Evolutionary conservation across 2,113 vertebrate species (phyloP).

Genomic region (Tupaia tana): DNA sequence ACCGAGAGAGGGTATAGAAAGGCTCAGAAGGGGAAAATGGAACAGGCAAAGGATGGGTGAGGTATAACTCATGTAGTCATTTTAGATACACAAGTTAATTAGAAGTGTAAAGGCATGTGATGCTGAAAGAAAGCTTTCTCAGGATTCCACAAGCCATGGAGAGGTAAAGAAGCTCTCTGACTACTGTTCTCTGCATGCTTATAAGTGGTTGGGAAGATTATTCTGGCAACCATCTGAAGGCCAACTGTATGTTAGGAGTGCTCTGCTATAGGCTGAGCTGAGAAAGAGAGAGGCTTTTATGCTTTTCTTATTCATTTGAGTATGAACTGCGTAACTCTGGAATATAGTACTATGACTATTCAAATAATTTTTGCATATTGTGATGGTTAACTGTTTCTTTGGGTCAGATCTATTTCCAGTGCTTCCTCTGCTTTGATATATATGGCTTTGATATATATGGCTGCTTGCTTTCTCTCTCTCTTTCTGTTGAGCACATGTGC

Average conservation of each 20-base stretch:
- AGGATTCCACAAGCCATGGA: not conserved
- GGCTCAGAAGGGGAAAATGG: too few relatives aligned
- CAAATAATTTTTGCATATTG: not conserved
- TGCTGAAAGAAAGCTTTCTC: not conserved
- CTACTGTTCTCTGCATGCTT: too few relatives aligned
- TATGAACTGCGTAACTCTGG: not conserved
- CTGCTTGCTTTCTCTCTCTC: too few relatives aligned
- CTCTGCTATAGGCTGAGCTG: too few relatives aligned
- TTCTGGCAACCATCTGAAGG: not conserved
- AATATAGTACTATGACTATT: not conserved
- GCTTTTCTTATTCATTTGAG: not conserved
- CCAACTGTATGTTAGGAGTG: not conserved
- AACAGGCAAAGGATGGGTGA: not conserved
- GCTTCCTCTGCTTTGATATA: not conserved
- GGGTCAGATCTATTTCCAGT: not conserved
- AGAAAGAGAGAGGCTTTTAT: not conserved
- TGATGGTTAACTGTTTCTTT: not conserved
- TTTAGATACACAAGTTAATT: too few relatives aligned
- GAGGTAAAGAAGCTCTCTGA: not conserved
- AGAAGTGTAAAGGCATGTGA: not conserved
- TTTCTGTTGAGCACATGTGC: too few relatives aligned
- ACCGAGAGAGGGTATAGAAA: not conserved
- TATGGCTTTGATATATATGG: not conserved
- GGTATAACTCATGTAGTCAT: not conserved
- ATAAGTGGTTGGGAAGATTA: not conserved